Evolutionary conservation across 2,113 vertebrate species (phyloP).

Genomic region (Cariama cristata): DNA sequence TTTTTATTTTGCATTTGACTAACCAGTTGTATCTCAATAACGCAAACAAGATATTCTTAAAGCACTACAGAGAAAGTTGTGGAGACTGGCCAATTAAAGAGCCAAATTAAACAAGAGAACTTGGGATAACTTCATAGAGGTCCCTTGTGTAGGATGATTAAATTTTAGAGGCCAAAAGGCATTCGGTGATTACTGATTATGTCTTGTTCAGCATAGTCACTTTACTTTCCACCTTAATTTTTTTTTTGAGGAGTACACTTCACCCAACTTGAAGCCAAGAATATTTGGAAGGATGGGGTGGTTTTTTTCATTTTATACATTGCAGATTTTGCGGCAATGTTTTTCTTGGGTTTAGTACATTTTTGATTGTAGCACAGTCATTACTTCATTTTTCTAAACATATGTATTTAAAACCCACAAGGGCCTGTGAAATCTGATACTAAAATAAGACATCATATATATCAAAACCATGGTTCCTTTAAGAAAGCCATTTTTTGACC

Average conservation of each 20-base stretch:
- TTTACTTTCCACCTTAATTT: constrained; percentile 37
- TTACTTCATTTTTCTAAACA: constrained; percentile 68
- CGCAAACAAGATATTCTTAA: neutral
- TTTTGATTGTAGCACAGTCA: constrained; percentile 40
- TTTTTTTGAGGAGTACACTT: neutral
- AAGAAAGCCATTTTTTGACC: constrained; percentile 39
- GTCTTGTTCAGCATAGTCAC: neutral
- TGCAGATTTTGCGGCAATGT: constrained; percentile 46
- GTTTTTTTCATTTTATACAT: constrained; percentile 28
- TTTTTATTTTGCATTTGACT: constrained; percentile 7
- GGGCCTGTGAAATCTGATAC: constrained; percentile 52
- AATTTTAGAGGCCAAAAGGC: constrained; percentile 1
- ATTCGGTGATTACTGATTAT: neutral
- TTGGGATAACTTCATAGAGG: constrained; percentile 20
- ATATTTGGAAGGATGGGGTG: constrained; percentile 33
- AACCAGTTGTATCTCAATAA: neutral
- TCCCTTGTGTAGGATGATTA: constrained; percentile 41
- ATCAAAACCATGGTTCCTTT: constrained; percentile 29
- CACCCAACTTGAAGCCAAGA: constrained; percentile 22
- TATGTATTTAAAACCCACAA: constrained; percentile 54
- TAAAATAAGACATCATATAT: constrained; percentile 52
- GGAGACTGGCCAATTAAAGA: constrained; percentile 36
- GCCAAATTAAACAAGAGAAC: constrained; percentile 56
- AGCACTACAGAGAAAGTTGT: neutral
- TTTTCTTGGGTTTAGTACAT: constrained; percentile 62